These are phyloP conservation scores for Grammomys dolichurus DNA, from an alignment of 2,113 vertebrate species.

Conservation along the genomic window DNA sequence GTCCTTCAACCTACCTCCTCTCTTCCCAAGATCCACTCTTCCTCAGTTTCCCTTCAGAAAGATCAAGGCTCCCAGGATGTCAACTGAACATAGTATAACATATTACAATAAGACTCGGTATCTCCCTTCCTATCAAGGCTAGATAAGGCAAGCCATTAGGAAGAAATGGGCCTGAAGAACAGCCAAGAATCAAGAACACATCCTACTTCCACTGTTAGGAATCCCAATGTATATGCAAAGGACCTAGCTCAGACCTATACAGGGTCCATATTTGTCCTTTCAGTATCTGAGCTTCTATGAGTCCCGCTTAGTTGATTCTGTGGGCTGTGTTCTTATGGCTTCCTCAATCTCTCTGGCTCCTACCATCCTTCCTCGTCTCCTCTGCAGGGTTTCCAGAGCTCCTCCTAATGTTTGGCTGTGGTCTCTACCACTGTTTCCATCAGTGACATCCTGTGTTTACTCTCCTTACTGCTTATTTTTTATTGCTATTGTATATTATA, in stretches of 20 bases:
- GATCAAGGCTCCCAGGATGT: not conserved
- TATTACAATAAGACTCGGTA: not conserved
- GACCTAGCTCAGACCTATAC: not conserved
- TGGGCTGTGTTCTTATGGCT: not conserved
- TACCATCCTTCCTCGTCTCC: not conserved
- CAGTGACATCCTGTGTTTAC: not conserved
- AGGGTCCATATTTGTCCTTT: not conserved
- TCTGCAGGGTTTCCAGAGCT: not conserved
- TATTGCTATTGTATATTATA: constrained; percentile 87
- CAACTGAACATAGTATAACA: not conserved
- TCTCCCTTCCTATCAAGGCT: not conserved
- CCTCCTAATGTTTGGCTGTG: not conserved
- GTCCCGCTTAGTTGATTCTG: not conserved
- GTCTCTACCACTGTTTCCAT: not conserved
- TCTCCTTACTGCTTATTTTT: constrained; percentile 46
- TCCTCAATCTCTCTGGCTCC: not conserved
- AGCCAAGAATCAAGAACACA: not conserved
- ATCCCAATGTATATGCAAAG: not conserved
- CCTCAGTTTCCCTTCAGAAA: not conserved
- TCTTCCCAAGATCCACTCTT: not conserved
- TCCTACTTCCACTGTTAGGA: not conserved
- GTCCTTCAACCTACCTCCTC: not conserved
- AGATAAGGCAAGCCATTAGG: not conserved
- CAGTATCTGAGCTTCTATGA: not conserved
- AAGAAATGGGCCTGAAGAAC: not conserved